Evolutionary conservation across 2,888 invertebrate species (phyloP).

Genomic region (Rhagonycha fulva): DNA sequence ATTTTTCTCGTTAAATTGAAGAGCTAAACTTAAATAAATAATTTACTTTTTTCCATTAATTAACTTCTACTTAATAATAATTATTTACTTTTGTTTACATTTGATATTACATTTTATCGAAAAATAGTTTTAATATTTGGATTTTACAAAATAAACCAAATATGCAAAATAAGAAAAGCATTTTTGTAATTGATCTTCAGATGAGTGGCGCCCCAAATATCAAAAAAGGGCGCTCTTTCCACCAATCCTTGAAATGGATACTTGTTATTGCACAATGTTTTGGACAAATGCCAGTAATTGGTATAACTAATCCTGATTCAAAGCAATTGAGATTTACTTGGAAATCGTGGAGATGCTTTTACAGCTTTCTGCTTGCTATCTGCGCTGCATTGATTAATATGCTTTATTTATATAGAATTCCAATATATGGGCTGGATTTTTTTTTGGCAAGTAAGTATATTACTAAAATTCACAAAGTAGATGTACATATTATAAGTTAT

Average conservation of each 20-base stretch:
- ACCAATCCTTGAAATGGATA: slow-evolving; percentile 20
- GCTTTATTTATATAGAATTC: background rate
- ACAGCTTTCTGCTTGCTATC: background rate
- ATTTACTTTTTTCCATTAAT: background rate
- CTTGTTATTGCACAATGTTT: slow-evolving; percentile 31
- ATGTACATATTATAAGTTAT: too few species aligned
- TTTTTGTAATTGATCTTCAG: background rate
- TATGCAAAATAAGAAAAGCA: background rate
- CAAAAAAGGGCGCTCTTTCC: background rate
- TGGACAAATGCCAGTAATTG: slow-evolving; percentile 29
- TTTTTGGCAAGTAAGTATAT: slow-evolving; percentile 6
- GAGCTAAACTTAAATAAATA: background rate
- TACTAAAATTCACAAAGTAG: background rate
- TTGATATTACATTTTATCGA: background rate
- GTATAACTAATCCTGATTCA: slow-evolving; percentile 10
- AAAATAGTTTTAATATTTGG: background rate
- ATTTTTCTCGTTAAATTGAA: background rate
- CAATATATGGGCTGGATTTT: background rate
- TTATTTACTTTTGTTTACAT: background rate
- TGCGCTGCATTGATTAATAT: background rate
- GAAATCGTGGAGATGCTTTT: slow-evolving; percentile 20
- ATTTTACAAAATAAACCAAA: background rate
- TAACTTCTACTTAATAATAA: background rate
- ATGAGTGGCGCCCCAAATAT: background rate
- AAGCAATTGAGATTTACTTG: slow-evolving; percentile 23